These are phyloP conservation scores for Podarcis lilfordi DNA, from an alignment of 2,797 vertebrate genomes.

Conservation along the genomic window DNA sequence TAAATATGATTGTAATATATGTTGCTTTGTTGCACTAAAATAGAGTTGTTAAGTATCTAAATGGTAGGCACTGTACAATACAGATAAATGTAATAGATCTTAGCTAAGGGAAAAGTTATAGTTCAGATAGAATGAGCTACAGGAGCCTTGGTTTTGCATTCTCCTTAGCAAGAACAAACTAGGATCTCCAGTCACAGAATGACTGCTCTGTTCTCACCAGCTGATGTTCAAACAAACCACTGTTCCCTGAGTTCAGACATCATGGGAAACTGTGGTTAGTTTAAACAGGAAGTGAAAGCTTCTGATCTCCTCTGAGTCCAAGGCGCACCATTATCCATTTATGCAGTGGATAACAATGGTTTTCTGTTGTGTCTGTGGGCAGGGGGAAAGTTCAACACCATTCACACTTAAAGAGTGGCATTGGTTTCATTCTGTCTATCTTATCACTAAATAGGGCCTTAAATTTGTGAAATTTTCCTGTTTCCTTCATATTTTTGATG, in stretches of 20 bases:
- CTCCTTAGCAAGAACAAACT: not conserved
- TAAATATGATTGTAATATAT: no score
- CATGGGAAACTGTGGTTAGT: not conserved
- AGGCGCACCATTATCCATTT: not conserved
- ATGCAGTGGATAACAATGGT: not conserved
- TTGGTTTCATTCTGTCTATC: not conserved
- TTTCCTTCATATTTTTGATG: not conserved
- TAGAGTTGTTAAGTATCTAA: no score
- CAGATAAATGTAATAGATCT: no score
- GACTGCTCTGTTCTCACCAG: not conserved
- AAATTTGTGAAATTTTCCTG: not conserved
- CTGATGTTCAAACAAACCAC: no score
- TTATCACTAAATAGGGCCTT: not conserved
- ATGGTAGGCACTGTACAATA: no score
- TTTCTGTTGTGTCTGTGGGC: not conserved
- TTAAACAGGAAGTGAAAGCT: not conserved
- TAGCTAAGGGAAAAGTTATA: no score
- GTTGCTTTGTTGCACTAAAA: no score
- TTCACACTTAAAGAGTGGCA: not conserved
- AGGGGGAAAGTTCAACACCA: not conserved
- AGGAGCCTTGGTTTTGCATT: no score
- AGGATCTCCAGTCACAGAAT: not conserved
- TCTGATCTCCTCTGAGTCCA: not conserved
- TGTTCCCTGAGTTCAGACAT: not conserved
- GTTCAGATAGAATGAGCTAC: no score